phyloP scores from a whole-genome alignment of 2,888 invertebrate genomes.

The Nycteola revayana region DNA sequence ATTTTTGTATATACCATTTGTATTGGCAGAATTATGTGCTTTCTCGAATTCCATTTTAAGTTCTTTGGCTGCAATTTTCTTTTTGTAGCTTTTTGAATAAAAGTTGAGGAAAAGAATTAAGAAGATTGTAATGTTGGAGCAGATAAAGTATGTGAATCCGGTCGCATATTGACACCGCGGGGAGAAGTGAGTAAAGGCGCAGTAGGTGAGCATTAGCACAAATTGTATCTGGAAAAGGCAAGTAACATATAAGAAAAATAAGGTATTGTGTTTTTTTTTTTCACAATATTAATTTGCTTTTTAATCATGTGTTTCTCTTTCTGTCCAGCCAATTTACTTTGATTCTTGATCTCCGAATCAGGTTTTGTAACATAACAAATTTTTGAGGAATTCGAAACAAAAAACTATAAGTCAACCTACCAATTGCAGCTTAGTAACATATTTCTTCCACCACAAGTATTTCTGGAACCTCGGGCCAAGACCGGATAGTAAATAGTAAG shows the following conservation, averaged over 20 bases:
- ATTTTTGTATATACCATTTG: slow-evolving; percentile 38
- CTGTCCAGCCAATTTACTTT: too few relatives aligned
- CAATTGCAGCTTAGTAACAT: slow-evolving; percentile 91
- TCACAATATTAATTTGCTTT: too few relatives aligned
- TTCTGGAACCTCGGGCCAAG: slow-evolving; percentile 89
- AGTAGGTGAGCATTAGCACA: slow-evolving; percentile 84
- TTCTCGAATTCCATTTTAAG: slow-evolving; percentile 42
- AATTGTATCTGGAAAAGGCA: slow-evolving; percentile 84
- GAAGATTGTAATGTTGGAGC: slow-evolving; percentile 82
- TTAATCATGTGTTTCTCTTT: too few relatives aligned
- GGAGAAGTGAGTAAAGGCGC: slow-evolving; percentile 77
- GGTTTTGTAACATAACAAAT: too few relatives aligned
- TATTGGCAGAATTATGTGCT: slow-evolving; percentile 39
- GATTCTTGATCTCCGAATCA: too few relatives aligned
- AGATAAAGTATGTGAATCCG: slow-evolving; percentile 77
- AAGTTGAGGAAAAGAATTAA: slow-evolving; percentile 86
- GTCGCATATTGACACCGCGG: slow-evolving; percentile 84
- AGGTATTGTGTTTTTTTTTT: too few relatives aligned
- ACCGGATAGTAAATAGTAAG: slow-evolving; percentile 89
- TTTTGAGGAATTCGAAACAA: too few relatives aligned
- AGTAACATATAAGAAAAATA: too few relatives aligned
- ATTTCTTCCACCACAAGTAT: slow-evolving; percentile 94
- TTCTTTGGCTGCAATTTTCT: slow-evolving; percentile 47
- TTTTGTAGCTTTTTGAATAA: slow-evolving; percentile 83
- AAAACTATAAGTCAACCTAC: slow-evolving; percentile 73